Base-by-base conservation (phyloP, 2,113 vertebrate species). In the Proterorhinus semilunaris region DNA sequence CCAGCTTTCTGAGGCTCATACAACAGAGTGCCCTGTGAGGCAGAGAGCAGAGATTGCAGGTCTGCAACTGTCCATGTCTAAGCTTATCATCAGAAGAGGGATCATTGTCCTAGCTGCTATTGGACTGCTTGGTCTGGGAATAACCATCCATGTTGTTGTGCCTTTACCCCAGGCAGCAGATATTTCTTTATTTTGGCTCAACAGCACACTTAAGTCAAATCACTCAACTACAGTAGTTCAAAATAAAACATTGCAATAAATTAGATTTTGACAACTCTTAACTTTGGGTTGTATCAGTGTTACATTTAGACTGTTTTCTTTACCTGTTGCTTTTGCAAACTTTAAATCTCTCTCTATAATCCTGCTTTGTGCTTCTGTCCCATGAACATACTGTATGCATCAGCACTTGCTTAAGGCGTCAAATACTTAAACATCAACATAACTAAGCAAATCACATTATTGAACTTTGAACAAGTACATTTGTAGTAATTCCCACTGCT, bases 41-140 rank as follows among this genome's bases (percentile, higher is more conserved):
- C 44, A 36, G 53, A 54, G 9, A 6, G 36, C 63, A 45, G 43
- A 51, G 53, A 65, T 62, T 11, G 58, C 6, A 12, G 43, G 47
- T 5, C 70, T 8, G 10, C 46, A 2, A 54, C 88, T 93, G 43
- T 89, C 91, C 17, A 68, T 72, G 6, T 55, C 82, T 36, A 91
- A 93, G 86, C 85, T 93, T 75, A 27, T 93, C 47, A 8, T 93
- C 78, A 78, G 90, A 10, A 82, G 92, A 78, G 90, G 92, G 47
- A 66, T 92, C 69, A 72, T 72, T 48, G 9, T 81, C 44, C 72
- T 91, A 10, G 82, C 62, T 10, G 84, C 81, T 3, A 45, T 88
- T 45, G 54, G 69, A n/a, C 73, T 91, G 9, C 84, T 93, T 10
- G 81, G 59, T 44, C 79, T 74, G 15, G 92, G 91, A 57, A 44